Conservation (phyloP, 2,113 vertebrate species). For the Notiomystis cincta region DNA sequence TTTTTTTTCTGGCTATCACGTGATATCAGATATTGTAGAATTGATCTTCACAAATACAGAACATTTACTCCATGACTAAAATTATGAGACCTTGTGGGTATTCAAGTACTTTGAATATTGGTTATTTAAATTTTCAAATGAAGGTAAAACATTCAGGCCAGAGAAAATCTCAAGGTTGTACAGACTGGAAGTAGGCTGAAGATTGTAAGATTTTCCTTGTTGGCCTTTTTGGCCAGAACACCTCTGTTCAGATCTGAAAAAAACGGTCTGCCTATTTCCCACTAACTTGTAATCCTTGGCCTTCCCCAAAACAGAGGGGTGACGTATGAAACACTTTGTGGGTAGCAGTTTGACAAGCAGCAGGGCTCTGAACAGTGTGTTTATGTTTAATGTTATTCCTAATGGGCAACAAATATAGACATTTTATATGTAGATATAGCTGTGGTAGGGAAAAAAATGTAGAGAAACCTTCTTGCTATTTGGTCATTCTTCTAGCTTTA, state of each 20-base stretch:
- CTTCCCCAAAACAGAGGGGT: not conserved
- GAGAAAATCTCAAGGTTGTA: not conserved
- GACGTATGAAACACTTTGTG: not conserved
- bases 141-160: not conserved
- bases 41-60: not conserved
- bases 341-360: not conserved
- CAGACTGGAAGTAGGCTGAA: not conserved
- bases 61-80: not conserved
- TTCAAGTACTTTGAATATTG: not conserved
- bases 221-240: not conserved
- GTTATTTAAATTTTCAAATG: not conserved
- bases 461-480: not conserved
- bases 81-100: not conserved
- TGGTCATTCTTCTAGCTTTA: not conserved
- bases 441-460: not conserved
- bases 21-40: not conserved
- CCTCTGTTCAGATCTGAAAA: not conserved
- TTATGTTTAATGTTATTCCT: not conserved
- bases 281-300: not conserved
- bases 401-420: not conserved
- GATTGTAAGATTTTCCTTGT: not conserved
- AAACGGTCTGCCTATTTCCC: not conserved
- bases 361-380: not conserved
- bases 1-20: not conserved
- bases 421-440: not conserved